phyloP scores from a whole-genome alignment of 2,113 vertebrate genomes.

The Leucosticte australis region DNA sequence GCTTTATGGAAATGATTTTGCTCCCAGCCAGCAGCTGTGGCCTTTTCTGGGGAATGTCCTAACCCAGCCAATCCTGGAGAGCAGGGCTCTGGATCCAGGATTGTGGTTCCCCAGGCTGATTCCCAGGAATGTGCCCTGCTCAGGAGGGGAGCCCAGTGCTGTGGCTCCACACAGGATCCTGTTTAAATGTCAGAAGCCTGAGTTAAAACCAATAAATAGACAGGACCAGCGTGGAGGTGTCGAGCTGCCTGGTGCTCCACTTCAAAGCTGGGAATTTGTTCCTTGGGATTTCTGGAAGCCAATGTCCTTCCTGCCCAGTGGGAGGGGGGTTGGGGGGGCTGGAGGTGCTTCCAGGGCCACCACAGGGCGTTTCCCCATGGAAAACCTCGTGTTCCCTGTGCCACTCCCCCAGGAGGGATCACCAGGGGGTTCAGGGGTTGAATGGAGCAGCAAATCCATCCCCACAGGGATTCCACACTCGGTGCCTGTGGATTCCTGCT shows the following conservation, averaged over 20 bases:
- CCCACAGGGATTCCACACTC: fast-evolving
- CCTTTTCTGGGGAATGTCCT: not conserved
- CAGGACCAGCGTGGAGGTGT: not conserved
- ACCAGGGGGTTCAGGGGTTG: not conserved
- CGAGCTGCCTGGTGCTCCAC: not conserved
- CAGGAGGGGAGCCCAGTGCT: not conserved
- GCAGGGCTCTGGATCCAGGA: not conserved
- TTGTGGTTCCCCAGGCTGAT: not conserved
- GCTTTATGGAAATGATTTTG: not conserved
- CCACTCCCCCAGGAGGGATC: not conserved
- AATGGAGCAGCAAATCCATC: not conserved
- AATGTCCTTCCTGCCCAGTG: not conserved
- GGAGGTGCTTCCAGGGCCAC: not conserved
- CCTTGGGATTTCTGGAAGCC: not conserved
- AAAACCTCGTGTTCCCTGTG: not conserved
- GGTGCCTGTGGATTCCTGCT: fast-evolving
- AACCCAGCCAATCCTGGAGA: fast-evolving
- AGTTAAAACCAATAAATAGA: not conserved
- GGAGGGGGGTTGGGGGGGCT: not conserved
- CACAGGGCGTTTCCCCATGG: not conserved
- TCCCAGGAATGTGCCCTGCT: not conserved
- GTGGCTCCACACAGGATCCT: not conserved
- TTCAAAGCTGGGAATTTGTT: not conserved
- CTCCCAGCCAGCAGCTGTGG: not conserved
- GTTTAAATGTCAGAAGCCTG: not conserved